Evolutionary conservation across 2,113 vertebrate species (phyloP), one percentile per base, ranked within the genome.

Genomic region (Albula goreensis): DNA sequence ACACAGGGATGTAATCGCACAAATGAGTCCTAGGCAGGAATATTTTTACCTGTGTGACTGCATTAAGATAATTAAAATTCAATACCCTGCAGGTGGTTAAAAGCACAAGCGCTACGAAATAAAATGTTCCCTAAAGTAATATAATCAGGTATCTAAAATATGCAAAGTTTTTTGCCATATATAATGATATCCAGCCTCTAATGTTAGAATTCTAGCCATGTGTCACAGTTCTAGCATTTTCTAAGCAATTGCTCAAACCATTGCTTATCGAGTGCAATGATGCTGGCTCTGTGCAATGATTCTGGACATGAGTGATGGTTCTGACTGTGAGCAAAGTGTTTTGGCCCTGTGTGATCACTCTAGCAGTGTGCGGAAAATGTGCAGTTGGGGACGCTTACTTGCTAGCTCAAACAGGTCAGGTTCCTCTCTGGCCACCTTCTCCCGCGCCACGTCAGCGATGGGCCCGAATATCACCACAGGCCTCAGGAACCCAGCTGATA

Each of bases 381-480:
- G 70, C 22, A 9, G 70, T 11, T 19, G 52, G 51, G 63, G 19
- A 80, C 22, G 85, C 98, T 97, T 95, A 99, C 98, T 99, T 93
- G 98, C 98, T 53, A 98, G 96, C 91, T 99, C 98, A 91, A 98
- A 99, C 86, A 97, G 91, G 86, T 99, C 97, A 50, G 98, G 97
- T 80, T 97, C 97, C 92, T 99, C 98, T 90, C 98, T 96, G 88
- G 96, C 97, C 91, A 99, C 92, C 90, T 99, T 99, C 87, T 99
- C 98, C 90, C 98, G 95, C 3, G 96, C 98, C 89, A 97, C 96
- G 82, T 99, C 98, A 86, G 98, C 98, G 79, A 99, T 99, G 5
- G 98, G 98, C 88, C 98, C 98, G 90, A 99, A 99, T 92, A 99
- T 97, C 84, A 99, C 99, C 66, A 99, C 97, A 56, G 98, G 98